Conservation (phyloP, 1,140 invertebrate species). For the Sitophilus oryzae region DNA sequence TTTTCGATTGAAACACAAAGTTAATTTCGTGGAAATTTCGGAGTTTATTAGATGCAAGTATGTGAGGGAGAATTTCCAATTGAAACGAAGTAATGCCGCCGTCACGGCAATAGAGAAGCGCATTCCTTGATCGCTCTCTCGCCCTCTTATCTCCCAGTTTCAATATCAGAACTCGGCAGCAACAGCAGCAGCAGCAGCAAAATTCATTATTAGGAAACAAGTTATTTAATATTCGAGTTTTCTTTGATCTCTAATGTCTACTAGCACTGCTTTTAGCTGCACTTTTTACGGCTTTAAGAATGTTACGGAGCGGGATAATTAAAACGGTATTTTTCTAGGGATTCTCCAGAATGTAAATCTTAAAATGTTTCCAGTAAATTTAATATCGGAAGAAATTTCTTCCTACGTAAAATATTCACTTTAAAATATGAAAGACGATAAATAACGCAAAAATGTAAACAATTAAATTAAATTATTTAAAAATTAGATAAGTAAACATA, state of each 20-base stretch:
- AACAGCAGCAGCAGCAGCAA: too few species aligned
- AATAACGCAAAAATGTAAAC: too few species aligned
- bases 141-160: conserved; percentile 27
- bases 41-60: conserved; percentile 45
- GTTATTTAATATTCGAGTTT: conserved; percentile 38
- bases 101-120: conserved; percentile 28
- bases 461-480: too few species aligned
- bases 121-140: conserved; percentile 33
- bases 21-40: conserved; percentile 45
- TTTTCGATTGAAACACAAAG: conserved; percentile 37
- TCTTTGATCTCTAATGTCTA: conserved; percentile 32
- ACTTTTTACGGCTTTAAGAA: too few species aligned
- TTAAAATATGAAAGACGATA: too few species aligned
- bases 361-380: too few species aligned
- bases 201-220: conserved; percentile 42
- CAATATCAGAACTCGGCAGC: conserved; percentile 30
- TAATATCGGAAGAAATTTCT: too few species aligned
- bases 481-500: too few species aligned
- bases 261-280: background rate
- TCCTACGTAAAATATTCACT: too few species aligned
- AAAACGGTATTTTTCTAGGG: too few species aligned
- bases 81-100: conserved; percentile 40
- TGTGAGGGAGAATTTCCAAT: conserved; percentile 44
- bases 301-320: too few species aligned
- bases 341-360: too few species aligned